Conservation (phyloP, 2,888 invertebrate species). For the Epirrhoe alternata region DNA sequence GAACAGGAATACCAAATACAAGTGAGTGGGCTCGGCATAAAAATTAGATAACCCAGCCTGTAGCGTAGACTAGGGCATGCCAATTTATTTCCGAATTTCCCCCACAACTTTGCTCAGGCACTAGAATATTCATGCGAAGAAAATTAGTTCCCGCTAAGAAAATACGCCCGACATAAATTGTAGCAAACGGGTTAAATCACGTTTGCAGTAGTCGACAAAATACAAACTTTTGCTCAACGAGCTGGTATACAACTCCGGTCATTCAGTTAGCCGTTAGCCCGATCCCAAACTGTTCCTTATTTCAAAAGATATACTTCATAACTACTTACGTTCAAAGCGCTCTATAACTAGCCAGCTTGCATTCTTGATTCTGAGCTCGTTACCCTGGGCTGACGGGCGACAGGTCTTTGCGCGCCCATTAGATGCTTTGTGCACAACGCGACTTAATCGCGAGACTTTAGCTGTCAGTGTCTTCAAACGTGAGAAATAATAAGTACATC, state of each 20-base stretch:
- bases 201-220: conserved; percentile 15
- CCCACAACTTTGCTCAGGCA: conserved; percentile 19
- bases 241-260: conserved; percentile 18
- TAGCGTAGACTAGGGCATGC: conserved; percentile 23
- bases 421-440: background rate
- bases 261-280: conserved; percentile 22
- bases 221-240: conserved; percentile 22
- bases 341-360: conserved; percentile 46
- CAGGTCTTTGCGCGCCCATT: conserved; percentile 40
- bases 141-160: conserved; percentile 20
- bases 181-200: conserved; percentile 14
- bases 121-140: conserved; percentile 29
- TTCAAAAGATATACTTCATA: conserved; percentile 32
- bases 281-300: conserved; percentile 30
- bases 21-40: conserved; percentile 29
- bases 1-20: conserved; percentile 34
- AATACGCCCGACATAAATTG: conserved; percentile 18
- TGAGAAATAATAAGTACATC: background rate
- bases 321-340: conserved; percentile 28
- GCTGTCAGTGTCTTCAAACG: background rate
- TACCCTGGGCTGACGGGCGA: conserved; percentile 54
- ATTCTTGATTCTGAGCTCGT: conserved; percentile 61
- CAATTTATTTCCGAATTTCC: conserved; percentile 28
- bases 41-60: conserved; percentile 34
- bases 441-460: conserved; percentile 8